A percentile compares a stretch with the other conserved stretches of the same genome.
These are phyloP conservation scores for Pachypsylla venusta DNA, from an alignment of 1,140 invertebrate species.

Conservation along the genomic window DNA sequence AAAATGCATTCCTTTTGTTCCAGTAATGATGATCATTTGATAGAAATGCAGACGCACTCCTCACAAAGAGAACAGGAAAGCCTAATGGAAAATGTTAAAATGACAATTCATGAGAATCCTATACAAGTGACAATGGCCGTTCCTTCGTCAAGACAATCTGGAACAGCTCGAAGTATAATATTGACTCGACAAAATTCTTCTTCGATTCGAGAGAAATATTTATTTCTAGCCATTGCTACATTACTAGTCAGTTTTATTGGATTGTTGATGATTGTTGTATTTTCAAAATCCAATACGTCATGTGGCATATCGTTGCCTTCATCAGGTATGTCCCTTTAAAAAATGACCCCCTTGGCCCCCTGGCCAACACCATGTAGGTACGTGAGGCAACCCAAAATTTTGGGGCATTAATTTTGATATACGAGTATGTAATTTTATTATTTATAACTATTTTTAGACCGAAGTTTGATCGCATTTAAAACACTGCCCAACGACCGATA, in stretches of 20 bases:
- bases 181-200: neutral
- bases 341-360: no score
- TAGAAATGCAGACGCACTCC: neutral
- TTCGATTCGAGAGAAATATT: neutral
- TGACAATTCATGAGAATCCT: constrained; percentile 7
- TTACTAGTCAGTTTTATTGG: constrained; percentile 14
- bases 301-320: constrained; percentile 13
- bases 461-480: no score
- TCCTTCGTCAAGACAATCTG: neutral
- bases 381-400: no score
- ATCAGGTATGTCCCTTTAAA: no score
- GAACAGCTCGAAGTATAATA: neutral
- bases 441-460: no score
- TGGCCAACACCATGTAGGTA: no score
- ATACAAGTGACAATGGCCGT: neutral
- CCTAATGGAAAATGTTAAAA: neutral
- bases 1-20: no score
- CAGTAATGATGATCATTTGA: no score
- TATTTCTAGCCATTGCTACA: neutral
- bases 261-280: constrained; percentile 9
- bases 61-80: no score
- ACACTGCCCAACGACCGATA: no score
- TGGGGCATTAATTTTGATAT: no score
- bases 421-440: no score
- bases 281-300: constrained; percentile 9